Base-by-base conservation (phyloP, 1,140 invertebrate species). In the Dryas iulia region DNA sequence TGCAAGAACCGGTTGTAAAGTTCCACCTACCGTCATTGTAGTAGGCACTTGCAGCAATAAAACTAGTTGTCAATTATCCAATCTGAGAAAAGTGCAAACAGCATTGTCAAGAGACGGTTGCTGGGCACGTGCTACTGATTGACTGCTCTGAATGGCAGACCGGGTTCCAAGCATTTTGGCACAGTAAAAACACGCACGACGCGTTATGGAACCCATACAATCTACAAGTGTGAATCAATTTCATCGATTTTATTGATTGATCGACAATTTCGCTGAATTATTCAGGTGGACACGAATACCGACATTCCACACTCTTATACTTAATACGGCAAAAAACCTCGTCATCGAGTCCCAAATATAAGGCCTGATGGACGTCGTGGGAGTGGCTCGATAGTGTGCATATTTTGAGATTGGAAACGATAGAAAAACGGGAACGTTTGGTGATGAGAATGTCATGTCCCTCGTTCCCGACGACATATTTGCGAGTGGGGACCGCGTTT, bases 391-490 rank as follows among this genome's bases (percentile, higher is more conserved):
- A 61, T 63, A 69, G 75, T 64, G 71, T 63, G 73, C 84, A 83
- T 82, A 82, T 80, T 83, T 83, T 70, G 79, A 73, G 71, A 75
- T 69, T 73, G 78, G 74, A 76, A 73, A 82, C 74, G 70, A 56
- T 81, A 76, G 77, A 85, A 90, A 90, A 90, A 89, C 79, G 72
- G 39, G 47, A 83, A 71, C 84, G 78, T 84, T 89, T 78, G 89
- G 87, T 91, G 89, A 91, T 89, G 87, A 89, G 87, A 89, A 89
- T 87, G 89, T 91, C 89, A 91, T 91, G 89, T 91, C 85, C 80
- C 72, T 81, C 82, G 87, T 87, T 89, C 81, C 78, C 87, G 76
- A 89, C 89, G 89, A 91, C 87, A 91, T 91, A 91, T 89, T 84
- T 89, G 84, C 83, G 89, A 89, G 85, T 82, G 84, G 85, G 76